Evolutionary conservation across 2,113 vertebrate genomes (phyloP), one percentile per base, ranked within the genome.

Genomic region (Halichoeres trimaculatus): DNA sequence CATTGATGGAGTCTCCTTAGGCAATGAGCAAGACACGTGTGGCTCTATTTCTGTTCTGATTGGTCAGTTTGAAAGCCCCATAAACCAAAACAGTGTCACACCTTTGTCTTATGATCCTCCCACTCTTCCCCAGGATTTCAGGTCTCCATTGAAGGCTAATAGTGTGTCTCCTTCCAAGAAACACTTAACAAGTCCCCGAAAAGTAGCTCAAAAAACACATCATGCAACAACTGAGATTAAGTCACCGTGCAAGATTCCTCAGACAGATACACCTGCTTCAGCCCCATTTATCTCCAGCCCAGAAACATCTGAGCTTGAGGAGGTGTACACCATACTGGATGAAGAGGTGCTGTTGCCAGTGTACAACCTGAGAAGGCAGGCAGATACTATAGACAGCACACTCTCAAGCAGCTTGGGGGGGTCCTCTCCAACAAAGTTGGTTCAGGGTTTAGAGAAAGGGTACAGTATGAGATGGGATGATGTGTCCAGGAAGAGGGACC

Each of bases 41-140:
- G 95, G 95, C 0, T 91, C 96, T 13, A 92, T 98, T 84, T 99
- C 97, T 0, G 95, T 94, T 36, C 79, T 99, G 59, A 96, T 99
- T 12, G 86, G 93, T 61, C 95, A 96, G 63, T 87, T 95, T 59
- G 96, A 98, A 52, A 85, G 69, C 70, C 92, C 93, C 19, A 58
- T 24, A 43, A 89, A 95, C 34, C 92, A 89, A 81, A 90, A 53
- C 7, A 51, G 79, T 36, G 79, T 90, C 60, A 45, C 85, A 4
- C 22, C 83, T 1, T 74, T 50, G 62, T 90, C 92, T 3, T 84
- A 23, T 34, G 34, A 72, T 50, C 34, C 20, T 7, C 68, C 35
- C 50, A 54, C 51, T 8, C 57, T 13, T 0, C 35, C 61, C 30
- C 70, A 85, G 26, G 69, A 78, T 58, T 35, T 70, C 45, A 84